Evolutionary conservation across 2,797 vertebrate species (phyloP), one percentile per base, ranked within the genome.

Genomic region (Sardinella longiceps): DNA sequence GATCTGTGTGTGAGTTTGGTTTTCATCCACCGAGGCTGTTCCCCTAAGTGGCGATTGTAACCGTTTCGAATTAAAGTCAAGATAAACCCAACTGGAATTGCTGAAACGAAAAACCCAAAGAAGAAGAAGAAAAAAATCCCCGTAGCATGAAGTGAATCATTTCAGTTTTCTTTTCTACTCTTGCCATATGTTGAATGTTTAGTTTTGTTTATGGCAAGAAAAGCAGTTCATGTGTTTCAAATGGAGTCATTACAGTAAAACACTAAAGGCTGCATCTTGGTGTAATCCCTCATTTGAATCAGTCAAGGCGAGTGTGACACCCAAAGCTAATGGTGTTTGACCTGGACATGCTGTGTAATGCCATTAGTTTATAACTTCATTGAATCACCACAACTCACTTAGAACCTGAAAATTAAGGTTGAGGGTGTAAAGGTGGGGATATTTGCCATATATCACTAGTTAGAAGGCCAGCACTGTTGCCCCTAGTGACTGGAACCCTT

Each of bases 41-140:
- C 53, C 37, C 74, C 70, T n/a, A 53, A 82, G 43, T 48, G 23
- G 23, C 33, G 18, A 37, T 77, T 43, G 70, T 77, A 77, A 77
- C 70, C 37, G 37, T 86, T 89, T 83, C 87, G 80, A 84, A 84
- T 77, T 39, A 82, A 88, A 85, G 85, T 81, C 82, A 84, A 86
- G 83, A 81, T 86, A 83, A 86, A 83, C 48, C 45, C 66, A 83
- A 82, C 66, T 81, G 77, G 48, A 81, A 81, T 83, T 63, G 83
- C 83, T 63, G 39, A 82, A 39, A n/a, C n/a, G 50, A 23, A 84
- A 81, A 84, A 74, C 70, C 18, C 3, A 20, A 70, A 77, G 39
- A 77, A 10, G 7, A 77, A 37, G 3, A 80, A 15, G 18, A 51
- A n/a, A 53, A 33, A 58, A 84, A 18, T 18, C 58, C 80, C 86